Evolutionary conservation across 2,888 invertebrate species (phyloP).

Genomic region (Melanostoma mellinum): DNA sequence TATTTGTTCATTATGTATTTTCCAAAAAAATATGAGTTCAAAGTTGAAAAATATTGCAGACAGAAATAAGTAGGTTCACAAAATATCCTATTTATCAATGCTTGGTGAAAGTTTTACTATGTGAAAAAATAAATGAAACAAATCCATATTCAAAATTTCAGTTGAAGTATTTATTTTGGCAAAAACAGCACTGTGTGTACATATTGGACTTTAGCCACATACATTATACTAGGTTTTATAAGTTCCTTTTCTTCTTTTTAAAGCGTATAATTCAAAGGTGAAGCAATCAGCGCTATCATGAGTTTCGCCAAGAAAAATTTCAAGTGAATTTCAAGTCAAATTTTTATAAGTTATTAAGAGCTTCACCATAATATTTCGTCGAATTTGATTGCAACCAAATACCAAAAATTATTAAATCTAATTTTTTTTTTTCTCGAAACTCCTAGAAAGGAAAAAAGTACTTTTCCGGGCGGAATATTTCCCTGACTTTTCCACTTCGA

Average conservation of each 20-base stretch:
- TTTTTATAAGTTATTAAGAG: background rate
- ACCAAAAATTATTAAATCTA: conserved; percentile 1
- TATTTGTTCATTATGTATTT: no score
- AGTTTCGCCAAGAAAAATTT: background rate
- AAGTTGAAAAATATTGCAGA: no score
- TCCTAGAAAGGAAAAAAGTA: conserved; percentile 4
- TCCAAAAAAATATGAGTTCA: no score
- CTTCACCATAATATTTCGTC: background rate
- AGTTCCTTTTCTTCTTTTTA: conserved; percentile 2
- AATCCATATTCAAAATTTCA: conserved; percentile 6
- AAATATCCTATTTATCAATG: conserved; percentile 10
- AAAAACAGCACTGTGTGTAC: conserved; percentile 3
- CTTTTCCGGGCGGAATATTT: background rate
- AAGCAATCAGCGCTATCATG: background rate
- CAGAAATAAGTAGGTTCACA: background rate
- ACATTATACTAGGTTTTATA: conserved; percentile 1
- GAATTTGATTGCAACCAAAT: background rate
- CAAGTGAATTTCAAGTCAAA: background rate
- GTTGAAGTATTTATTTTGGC: background rate
- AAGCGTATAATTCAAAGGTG: background rate
- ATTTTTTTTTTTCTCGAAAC: conserved; percentile 2
- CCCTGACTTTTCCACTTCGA: conserved; percentile 1
- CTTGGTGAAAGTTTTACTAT: conserved; percentile 2
- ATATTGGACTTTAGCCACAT: background rate
- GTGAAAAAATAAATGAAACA: conserved; percentile 4